Evolutionary conservation across 2,888 invertebrate genomes (phyloP).

Genomic region (Petrophora chlorosata): DNA sequence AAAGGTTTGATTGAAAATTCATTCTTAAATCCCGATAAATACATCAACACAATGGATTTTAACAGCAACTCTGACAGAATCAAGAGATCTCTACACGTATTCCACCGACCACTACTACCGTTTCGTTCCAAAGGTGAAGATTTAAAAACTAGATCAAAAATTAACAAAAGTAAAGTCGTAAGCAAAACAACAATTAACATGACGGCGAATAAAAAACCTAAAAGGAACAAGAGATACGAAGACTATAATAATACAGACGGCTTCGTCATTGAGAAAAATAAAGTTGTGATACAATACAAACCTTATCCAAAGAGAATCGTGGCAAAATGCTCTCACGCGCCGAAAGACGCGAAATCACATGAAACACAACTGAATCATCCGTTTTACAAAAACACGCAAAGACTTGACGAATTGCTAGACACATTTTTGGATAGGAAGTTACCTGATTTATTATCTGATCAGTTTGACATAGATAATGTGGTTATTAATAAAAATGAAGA

Average conservation of each 20-base stretch:
- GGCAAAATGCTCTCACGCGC: conserved; percentile 60
- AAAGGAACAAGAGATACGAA: conserved; percentile 34
- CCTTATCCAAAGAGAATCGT: conserved; percentile 43
- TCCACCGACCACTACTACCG: conserved; percentile 27
- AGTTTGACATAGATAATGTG: conserved; percentile 40
- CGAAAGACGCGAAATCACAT: conserved; percentile 52
- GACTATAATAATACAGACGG: conserved; percentile 43
- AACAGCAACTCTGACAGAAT: conserved; percentile 41
- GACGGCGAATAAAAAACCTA: conserved; percentile 13
- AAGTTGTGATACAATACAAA: conserved; percentile 52
- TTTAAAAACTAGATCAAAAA: background rate
- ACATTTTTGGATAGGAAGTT: conserved; percentile 51
- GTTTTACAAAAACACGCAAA: conserved; percentile 61
- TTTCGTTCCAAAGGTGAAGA: conserved; percentile 20
- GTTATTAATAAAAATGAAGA: conserved; percentile 38
- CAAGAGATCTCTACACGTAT: conserved; percentile 49
- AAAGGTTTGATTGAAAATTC: conserved; percentile 30
- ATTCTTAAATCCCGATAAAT: background rate
- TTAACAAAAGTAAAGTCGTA: conserved; percentile 12
- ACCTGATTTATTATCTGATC: conserved; percentile 43
- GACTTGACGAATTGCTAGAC: conserved; percentile 58
- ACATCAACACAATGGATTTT: conserved; percentile 19
- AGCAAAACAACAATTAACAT: conserved; percentile 12
- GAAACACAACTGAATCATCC: conserved; percentile 63
- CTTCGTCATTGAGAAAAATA: conserved; percentile 56